Base-by-base conservation (phyloP, 2,888 invertebrate genomes). In the Patella ulyssiponensis region DNA sequence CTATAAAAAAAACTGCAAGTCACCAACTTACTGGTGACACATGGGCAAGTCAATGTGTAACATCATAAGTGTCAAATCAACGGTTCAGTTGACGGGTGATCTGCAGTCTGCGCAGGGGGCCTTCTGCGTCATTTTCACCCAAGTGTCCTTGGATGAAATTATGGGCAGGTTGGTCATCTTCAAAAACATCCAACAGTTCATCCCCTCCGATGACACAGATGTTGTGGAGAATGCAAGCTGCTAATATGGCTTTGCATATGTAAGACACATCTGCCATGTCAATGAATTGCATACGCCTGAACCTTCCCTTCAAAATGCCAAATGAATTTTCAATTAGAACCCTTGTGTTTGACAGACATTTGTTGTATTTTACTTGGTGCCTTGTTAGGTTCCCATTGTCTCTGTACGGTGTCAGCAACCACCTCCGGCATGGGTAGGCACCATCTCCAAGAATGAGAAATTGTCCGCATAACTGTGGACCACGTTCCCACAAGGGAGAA, bases 301-400 rank as follows among this genome's bases (percentile, higher is more conserved):
- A 77, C n/a, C 77, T 14, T 44, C 77, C 77, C 58, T 79, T 79
- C 14, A 79, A 44, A 15, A 72, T 15, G n/a, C 79, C 77, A 77
- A 79, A 77, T 15, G 77, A 52, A 74, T 74, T 79, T 71, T 79
- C 79, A 15, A 77, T 74, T 20, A 52, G 54, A 53, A 77, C 71
- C 17, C 75, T 64, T 12, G 79, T 79, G 23, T 72, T 53, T 58
- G 75, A 73, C 27, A 80, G 72, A 20, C 76, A 44, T 53, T 69
- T 77, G 71, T 79, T 80, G 73, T 76, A 80, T 15, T 27, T 51
- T 4, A 14, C 17, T 72, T 78, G 54, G 20, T 76, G 69, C 17
- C 11, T 15, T 33, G 73, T 73, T 14, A 76, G 51, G 12, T 7
- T 70, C 9, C 71, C 76, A 33, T 64, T 75, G 54, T 75, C 69